These are phyloP conservation scores for Melanocharis versteri DNA, from an alignment of 2,113 vertebrate genomes.

Conservation along the genomic window DNA sequence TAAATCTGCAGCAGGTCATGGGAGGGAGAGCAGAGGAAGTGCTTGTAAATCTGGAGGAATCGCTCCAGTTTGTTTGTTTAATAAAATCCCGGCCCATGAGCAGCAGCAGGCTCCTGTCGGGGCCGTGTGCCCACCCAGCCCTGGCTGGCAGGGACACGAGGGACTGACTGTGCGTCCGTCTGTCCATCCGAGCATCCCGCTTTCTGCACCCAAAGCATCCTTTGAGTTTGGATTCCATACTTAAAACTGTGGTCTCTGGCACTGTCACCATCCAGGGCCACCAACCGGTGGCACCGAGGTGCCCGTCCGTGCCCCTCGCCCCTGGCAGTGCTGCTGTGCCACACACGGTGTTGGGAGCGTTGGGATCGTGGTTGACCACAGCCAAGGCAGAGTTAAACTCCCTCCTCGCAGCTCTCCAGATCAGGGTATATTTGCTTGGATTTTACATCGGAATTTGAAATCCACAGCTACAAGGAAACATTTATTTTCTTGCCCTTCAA, in stretches of 20 bases:
- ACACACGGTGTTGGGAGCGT: accelerated
- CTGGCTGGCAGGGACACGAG: accelerated
- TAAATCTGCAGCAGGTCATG: constrained; percentile 64
- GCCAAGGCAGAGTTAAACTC: neutral
- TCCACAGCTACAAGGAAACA: constrained; percentile 43
- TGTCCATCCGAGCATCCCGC: accelerated
- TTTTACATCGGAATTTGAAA: constrained; percentile 50
- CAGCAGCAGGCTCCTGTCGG: neutral
- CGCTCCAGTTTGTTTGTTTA: constrained; percentile 68
- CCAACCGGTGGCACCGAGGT: accelerated
- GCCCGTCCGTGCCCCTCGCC: accelerated
- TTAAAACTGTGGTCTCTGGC: neutral
- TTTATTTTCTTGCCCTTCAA: constrained; percentile 66
- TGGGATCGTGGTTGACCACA: accelerated
- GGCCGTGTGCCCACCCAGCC: neutral
- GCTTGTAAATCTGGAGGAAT: constrained; percentile 64
- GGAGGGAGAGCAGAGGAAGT: constrained; percentile 53
- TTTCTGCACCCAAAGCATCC: neutral
- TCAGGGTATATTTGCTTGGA: constrained; percentile 12
- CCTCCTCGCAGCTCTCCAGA: neutral
- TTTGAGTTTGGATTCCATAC: neutral
- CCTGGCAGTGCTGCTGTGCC: neutral
- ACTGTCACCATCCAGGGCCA: neutral
- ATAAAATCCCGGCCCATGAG: constrained; percentile 29
- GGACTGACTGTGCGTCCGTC: accelerated